Base-by-base conservation (phyloP, 2,888 invertebrate genomes). In the Eristalis pertinax region DNA sequence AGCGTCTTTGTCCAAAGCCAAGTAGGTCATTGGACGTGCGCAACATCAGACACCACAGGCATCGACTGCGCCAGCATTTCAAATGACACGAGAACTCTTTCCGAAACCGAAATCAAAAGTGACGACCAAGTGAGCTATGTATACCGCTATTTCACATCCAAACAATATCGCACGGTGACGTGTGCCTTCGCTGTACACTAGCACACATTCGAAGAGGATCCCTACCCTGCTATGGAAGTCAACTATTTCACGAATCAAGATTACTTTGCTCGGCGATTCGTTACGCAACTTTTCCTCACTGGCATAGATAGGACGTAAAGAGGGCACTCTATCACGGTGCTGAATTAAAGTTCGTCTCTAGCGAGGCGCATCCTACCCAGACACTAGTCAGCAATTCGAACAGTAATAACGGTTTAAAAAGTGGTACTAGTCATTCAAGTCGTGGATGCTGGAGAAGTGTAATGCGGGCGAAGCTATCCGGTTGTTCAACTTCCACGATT, bases 261-360 rank as follows among this genome's bases (percentile, higher is more conserved):
- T 41, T 82, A 74, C 76, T 83, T n/a, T 79, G 82, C 85, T 69
- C 69, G 77, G 75, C 72, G 75, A 75, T 63, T 73, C 13, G 75
- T 87, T 87, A 80, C 68, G 84, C 87, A 87, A 87, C 73, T 64
- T 43, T 78, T 70, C 75, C 67, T 74, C 76, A 84, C 84, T 84
- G 84, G 79, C 83, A 80, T 19, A 60, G 70, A 75, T 83, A 67
- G 83, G 62, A 78, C 70, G 70, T 69, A 69, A 84, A 75, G 83
- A 82, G 82, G 83, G 83, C 77, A 77, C 82, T 81, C 69, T 76
- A 85, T 81, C 85, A 75, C 78, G 65, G 77, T 82, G 86, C 62
- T 86, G 70, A 70, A 75, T 72, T 79, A 72, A 82, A 83, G 67
- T 68, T 75, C 60, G 74, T 62, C 56, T 72, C 35, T 41, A 68